These are phyloP conservation scores for Synergus japonicus DNA, from an alignment of 2,888 invertebrate species.

Conservation along the genomic window DNA sequence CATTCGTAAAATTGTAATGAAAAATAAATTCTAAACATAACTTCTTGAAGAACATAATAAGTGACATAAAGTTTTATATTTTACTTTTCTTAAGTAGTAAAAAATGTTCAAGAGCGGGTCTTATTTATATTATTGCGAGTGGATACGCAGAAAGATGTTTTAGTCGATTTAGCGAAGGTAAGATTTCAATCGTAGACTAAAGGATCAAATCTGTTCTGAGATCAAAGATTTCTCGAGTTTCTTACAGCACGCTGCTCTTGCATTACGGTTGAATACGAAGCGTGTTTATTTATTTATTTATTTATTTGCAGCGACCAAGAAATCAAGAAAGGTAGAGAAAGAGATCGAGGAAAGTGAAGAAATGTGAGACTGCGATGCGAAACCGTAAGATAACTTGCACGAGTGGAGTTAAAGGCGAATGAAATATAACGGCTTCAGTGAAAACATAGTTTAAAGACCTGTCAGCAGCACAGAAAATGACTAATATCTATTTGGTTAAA, in stretches of 20 bases:
- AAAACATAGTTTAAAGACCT: constrained; percentile 58
- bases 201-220: constrained; percentile 1
- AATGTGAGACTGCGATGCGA: neutral
- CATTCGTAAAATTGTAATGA: no score
- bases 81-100: neutral
- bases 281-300: constrained; percentile 26
- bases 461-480: constrained; percentile 68
- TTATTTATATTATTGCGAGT: neutral
- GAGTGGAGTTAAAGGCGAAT: constrained; percentile 9
- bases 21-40: no score
- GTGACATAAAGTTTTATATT: neutral
- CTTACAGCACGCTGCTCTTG: constrained; percentile 2
- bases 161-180: neutral
- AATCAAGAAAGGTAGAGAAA: neutral
- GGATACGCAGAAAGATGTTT: neutral
- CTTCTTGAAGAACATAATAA: no score
- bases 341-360: neutral
- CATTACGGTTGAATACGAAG: constrained; percentile 32
- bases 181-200: constrained; percentile 1
- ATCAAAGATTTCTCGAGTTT: constrained; percentile 17
- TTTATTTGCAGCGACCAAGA: neutral
- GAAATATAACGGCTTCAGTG: constrained; percentile 14
- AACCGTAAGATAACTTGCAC: neutral
- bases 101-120: neutral
- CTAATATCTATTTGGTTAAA: constrained; percentile 58